phyloP scores from a whole-genome alignment of 2,113 vertebrate species.

The Mustela lutreola region DNA sequence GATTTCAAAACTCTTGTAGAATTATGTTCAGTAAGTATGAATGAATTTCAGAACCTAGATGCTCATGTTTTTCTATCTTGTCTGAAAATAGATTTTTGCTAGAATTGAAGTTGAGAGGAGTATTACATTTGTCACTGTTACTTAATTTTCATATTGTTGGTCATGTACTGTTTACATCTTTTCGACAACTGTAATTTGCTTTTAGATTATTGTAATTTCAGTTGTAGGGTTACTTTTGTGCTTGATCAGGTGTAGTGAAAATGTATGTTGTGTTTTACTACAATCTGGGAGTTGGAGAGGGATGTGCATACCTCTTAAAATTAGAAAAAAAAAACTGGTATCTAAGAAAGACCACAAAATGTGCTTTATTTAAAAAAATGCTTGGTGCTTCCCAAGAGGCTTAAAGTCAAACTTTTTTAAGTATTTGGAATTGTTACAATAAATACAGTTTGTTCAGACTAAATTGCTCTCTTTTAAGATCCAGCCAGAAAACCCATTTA shows the following conservation, averaged over 20 bases:
- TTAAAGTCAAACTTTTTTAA: conserved; percentile 57
- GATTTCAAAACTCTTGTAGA: conserved; percentile 63
- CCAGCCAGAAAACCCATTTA: conserved; percentile 57
- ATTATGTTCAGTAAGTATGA: neutral
- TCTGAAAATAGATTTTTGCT: conserved; percentile 3
- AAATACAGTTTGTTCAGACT: conserved; percentile 51
- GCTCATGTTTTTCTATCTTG: conserved; percentile 43
- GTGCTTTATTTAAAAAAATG: conserved; percentile 38
- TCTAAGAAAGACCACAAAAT: conserved; percentile 50
- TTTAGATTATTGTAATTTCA: conserved; percentile 11
- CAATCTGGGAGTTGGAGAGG: neutral
- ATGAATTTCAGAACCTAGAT: neutral
- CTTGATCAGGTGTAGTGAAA: neutral
- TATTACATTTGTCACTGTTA: conserved; percentile 32
- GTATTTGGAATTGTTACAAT: conserved; percentile 53
- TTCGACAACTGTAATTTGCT: neutral
- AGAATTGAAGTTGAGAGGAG: conserved; percentile 18
- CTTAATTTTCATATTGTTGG: conserved; percentile 44
- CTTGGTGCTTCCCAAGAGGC: neutral
- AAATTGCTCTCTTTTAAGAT: conserved; percentile 40
- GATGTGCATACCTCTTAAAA: neutral
- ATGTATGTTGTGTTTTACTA: neutral
- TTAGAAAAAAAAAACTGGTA: neutral
- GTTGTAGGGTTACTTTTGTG: conserved; percentile 13
- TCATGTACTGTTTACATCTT: neutral